Base-by-base conservation (phyloP, 1,140 invertebrate species). In the Melipona quadrifasciata region DNA sequence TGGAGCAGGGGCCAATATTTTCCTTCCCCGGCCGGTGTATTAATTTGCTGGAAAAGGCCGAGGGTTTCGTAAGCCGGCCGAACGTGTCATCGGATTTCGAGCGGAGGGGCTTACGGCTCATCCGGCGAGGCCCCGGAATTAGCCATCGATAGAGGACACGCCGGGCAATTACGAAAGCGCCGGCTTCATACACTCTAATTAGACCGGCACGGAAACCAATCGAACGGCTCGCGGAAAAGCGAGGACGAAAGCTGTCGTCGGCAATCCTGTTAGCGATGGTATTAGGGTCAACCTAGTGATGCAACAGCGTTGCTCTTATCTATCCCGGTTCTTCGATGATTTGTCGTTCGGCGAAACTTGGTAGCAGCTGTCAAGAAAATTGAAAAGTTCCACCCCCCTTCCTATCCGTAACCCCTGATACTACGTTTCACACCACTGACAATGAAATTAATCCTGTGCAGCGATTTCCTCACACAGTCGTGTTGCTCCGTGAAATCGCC, bases 261-360 rank as follows among this genome's bases (percentile, higher is more conserved):
- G n/a, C 74, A 72, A 89, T 89, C 86, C 86, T 57, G 82, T 87
- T 89, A 89, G 86, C 78, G 86, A 17, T 76, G 73, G 74, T 82
- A 84, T 89, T 71, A 86, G 61, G 82, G 86, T 89, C 77, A 72
- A 19, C 17, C 80, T 47, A 47, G 67, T 78, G 68, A 24, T 10
- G 55, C 76, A 57, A 76, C 3, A 17, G 39, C 64, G 34, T 74
- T 8, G 39, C 34, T 71, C 24, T 39, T 74, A 77, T 83, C n/a
- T n/a, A 67, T 68, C 21, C 39, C 67, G 57, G 27, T 86, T 68
- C 19, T 86, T 53, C 53, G 39, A 53, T 34, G 57, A 79, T 65
- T 39, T 31, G 14, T 24, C 31, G 57, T 17, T 14, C 24, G 53
- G 10, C 58, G 39, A 17, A 57, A 58, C 47, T 21, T 10, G 47